phyloP scores from a whole-genome alignment of 2,888 invertebrate genomes.

The Kryphioiulus occultus region DNA sequence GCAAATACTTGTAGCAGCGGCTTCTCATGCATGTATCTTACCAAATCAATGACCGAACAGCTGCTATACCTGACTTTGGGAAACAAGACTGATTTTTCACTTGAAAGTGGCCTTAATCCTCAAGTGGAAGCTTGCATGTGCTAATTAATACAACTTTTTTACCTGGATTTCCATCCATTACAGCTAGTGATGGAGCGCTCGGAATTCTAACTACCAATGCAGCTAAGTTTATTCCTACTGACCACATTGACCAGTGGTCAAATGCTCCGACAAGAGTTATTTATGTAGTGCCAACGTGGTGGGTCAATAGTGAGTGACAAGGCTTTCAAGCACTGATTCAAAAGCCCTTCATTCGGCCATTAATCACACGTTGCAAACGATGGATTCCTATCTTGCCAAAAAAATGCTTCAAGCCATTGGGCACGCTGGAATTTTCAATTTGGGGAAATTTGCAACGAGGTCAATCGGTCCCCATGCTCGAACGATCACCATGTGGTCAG shows the following conservation, averaged over 20 bases:
- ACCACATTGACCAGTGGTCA: not conserved
- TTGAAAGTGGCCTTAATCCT: not conserved
- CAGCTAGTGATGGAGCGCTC: not conserved
- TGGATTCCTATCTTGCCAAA: not conserved
- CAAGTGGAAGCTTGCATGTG: not conserved
- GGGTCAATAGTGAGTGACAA: conserved; percentile 25
- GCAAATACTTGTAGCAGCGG: not conserved
- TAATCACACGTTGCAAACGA: not conserved
- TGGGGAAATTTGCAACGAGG: not conserved
- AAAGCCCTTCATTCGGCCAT: not conserved
- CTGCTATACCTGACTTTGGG: not conserved
- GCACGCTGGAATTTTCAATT: not conserved
- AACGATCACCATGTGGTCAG: not conserved
- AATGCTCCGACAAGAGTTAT: not conserved
- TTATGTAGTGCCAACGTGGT: conserved; percentile 18
- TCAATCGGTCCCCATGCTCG: not conserved
- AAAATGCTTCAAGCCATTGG: not conserved
- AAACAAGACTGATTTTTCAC: not conserved
- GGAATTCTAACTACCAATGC: not conserved
- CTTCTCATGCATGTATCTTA: too few species aligned
- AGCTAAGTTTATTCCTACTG: not conserved
- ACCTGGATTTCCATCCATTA: not conserved
- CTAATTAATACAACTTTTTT: not conserved
- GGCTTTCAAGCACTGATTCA: not conserved
- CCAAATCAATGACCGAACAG: not conserved